Evolutionary conservation across 2,888 invertebrate genomes (phyloP).

Genomic region (Polyommatus icarus): DNA sequence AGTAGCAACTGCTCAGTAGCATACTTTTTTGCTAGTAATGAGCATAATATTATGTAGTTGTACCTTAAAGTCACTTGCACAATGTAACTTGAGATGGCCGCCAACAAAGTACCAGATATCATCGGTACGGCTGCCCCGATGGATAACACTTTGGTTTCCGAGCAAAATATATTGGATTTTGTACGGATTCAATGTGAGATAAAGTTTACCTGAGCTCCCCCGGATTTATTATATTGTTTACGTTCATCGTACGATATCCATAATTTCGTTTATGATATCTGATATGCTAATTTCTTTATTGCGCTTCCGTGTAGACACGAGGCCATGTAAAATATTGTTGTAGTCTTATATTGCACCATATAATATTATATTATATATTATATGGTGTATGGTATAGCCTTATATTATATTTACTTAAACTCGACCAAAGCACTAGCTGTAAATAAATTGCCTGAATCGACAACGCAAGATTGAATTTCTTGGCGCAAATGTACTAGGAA

Average conservation of each 20-base stretch:
- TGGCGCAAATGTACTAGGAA: too few species aligned
- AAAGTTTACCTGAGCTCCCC: constrained; percentile 6
- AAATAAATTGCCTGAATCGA: too few species aligned
- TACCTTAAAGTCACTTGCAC: not conserved
- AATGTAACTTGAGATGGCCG: constrained; percentile 28
- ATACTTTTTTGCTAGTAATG: too few species aligned
- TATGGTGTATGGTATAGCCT: too few species aligned
- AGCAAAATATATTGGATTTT: constrained; percentile 28
- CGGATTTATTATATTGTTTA: constrained; percentile 16
- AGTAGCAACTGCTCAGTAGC: not conserved
- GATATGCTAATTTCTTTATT: not conserved
- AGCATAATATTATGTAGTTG: too few species aligned
- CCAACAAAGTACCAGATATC: constrained; percentile 27
- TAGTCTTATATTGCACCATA: not conserved
- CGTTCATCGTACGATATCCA: not conserved
- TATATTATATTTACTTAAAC: too few species aligned
- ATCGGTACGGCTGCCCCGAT: constrained; percentile 28
- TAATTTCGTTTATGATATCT: constrained; percentile 6
- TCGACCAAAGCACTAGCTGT: too few species aligned
- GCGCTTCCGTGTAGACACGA: not conserved
- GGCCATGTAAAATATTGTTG: not conserved
- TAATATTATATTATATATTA: too few species aligned
- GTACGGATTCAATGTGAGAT: constrained; percentile 24
- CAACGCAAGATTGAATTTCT: too few species aligned
- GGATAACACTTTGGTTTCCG: constrained; percentile 27